A percentile compares a stretch with the other conserved stretches of the same genome.
These are phyloP conservation scores for Dendrolimus pini DNA, from an alignment of 2,888 invertebrate genomes.

Conservation along the genomic window DNA sequence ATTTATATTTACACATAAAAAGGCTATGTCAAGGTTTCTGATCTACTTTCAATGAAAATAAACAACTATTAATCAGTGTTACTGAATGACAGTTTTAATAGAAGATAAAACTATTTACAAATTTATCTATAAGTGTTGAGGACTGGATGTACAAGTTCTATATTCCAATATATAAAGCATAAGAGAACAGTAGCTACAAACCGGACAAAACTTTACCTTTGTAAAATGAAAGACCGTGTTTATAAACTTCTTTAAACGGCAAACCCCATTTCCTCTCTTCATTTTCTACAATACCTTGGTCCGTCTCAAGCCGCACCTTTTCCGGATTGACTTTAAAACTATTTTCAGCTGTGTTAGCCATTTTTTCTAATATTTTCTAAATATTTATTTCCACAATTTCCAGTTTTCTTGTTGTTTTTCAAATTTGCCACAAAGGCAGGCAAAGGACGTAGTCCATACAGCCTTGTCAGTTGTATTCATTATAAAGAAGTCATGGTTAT, in stretches of 20 bases:
- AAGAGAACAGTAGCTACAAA: not conserved
- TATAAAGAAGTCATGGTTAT: no score
- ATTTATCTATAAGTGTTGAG: no score
- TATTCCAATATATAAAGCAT: no score
- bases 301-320: constrained; percentile 62
- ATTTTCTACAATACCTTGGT: constrained; percentile 65
- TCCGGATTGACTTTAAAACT: constrained; percentile 51
- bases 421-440: no score
- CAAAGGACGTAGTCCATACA: no score
- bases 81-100: no score
- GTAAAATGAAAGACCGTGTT: constrained; percentile 92
- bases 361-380: constrained; percentile 21
- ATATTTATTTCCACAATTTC: not conserved
- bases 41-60: no score
- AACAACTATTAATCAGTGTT: no score
- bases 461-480: no score
- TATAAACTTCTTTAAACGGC: constrained; percentile 88
- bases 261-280: constrained; percentile 81
- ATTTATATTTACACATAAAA: not conserved
- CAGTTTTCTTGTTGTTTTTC: no score
- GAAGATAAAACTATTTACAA: no score
- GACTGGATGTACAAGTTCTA: no score
- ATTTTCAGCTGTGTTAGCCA: constrained; percentile 45
- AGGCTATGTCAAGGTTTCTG: not conserved
- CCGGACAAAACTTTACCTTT: constrained; percentile 83